Evolutionary conservation across 92 coral and sea anemone species (phyloP).

Genomic region (Parazoanthus swiftii): DNA sequence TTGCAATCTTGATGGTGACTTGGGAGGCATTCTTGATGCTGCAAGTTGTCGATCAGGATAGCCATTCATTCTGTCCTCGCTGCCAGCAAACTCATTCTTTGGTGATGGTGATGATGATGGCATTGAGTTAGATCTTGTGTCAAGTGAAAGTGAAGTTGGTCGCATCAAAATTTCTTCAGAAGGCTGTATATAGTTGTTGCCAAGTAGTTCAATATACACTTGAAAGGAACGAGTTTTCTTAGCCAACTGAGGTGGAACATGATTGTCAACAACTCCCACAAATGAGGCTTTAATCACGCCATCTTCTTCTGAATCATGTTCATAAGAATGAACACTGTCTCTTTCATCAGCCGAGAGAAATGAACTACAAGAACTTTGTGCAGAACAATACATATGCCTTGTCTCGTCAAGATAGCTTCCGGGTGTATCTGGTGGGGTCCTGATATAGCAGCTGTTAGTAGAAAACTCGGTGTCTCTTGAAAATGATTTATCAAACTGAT

Average conservation of each 20-base stretch:
- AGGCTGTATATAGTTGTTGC: conserved; percentile 78
- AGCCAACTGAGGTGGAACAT: conserved; percentile 56
- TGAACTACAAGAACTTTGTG: conserved; percentile 73
- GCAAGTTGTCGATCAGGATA: conserved; percentile 25
- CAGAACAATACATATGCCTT: conserved; percentile 56
- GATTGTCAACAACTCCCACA: conserved; percentile 71
- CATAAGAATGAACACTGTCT: conserved; percentile 55
- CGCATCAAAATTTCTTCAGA: conserved; percentile 84
- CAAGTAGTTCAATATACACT: conserved; percentile 92
- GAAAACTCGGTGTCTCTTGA: conserved; percentile 74
- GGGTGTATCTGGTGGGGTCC: conserved; percentile 66
- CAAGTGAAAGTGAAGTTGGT: conserved; percentile 67
- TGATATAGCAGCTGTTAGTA: conserved; percentile 53
- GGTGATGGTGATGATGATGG: conserved; percentile 20
- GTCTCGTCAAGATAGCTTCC: conserved; percentile 63
- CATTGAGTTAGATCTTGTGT: conserved; percentile 32
- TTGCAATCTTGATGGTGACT: conserved; percentile 62
- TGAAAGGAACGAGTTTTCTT: conserved; percentile 74
- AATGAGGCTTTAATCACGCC: conserved; percentile 72
- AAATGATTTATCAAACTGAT: conserved; percentile 30
- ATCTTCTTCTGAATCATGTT: conserved; percentile 53
- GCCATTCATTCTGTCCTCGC: conserved; percentile 24
- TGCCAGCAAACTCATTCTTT: conserved; percentile 41
- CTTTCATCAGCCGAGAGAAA: conserved; percentile 74
- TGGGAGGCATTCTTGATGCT: conserved; percentile 34